Conservation (phyloP, 2,888 invertebrate genomes). For the Mythimna albipuncta region DNA sequence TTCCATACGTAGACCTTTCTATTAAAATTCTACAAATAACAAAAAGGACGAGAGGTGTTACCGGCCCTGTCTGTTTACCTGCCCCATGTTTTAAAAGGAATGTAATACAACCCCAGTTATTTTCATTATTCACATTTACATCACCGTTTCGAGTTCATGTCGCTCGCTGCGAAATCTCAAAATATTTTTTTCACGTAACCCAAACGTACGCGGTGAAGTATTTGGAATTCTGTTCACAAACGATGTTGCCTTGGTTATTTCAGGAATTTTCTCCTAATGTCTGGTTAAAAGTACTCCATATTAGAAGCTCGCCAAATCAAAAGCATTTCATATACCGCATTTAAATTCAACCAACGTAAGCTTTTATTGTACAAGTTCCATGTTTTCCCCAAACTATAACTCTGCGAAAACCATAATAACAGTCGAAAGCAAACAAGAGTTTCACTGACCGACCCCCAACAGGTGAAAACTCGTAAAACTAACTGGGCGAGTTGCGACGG, state of each 20-base stretch:
- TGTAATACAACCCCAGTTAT: constrained; percentile 87
- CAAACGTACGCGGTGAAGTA: constrained; percentile 12
- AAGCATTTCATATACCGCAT: not conserved
- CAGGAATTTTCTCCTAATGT: not conserved
- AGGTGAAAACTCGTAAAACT: constrained; percentile 72
- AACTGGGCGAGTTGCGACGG: constrained; percentile 61
- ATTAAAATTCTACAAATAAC: constrained; percentile 89
- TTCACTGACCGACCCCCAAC: constrained; percentile 57
- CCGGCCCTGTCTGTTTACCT: constrained; percentile 84
- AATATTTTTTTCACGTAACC: constrained; percentile 35
- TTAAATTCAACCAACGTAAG: constrained; percentile 24
- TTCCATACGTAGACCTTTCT: constrained; percentile 78
- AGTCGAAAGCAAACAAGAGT: constrained; percentile 48
- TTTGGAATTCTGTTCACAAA: constrained; percentile 28
- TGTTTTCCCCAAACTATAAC: constrained; percentile 37
- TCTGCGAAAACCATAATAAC: constrained; percentile 39
- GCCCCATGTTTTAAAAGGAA: constrained; percentile 85
- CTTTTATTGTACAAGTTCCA: constrained; percentile 27
- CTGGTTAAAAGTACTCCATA: constrained; percentile 2
- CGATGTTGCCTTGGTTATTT: constrained; percentile 1
- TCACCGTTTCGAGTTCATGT: constrained; percentile 71
- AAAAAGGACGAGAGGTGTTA: constrained; percentile 81
- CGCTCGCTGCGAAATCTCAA: constrained; percentile 44
- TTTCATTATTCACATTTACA: constrained; percentile 85
- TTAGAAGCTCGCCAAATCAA: not conserved